Evolutionary conservation across 2,797 vertebrate species (phyloP).

Genomic region (Salmo trutta): DNA sequence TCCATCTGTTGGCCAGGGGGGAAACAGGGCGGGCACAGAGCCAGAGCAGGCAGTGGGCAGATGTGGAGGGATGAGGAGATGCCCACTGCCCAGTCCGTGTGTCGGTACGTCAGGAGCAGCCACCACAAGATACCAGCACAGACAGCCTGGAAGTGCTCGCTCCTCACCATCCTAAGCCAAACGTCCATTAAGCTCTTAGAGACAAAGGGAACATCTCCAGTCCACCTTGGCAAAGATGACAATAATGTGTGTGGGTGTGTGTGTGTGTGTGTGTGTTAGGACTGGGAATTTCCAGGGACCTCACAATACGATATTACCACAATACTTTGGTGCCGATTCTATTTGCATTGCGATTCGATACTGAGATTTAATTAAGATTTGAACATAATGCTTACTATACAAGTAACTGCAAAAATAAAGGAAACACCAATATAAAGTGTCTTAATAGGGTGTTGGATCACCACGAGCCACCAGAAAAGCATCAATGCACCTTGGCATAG

Average conservation of each 20-base stretch:
- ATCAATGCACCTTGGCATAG: too few relatives aligned
- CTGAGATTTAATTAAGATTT: too few relatives aligned
- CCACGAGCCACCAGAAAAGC: too few relatives aligned
- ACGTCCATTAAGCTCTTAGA: conserved; percentile 41
- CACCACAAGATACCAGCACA: conserved; percentile 51
- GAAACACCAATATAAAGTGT: too few relatives aligned
- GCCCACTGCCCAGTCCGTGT: conserved; percentile 35
- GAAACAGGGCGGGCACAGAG: neutral
- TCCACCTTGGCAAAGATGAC: neutral
- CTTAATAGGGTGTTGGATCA: too few relatives aligned
- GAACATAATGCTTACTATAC: too few relatives aligned
- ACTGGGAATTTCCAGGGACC: too few relatives aligned
- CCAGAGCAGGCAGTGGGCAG: conserved; percentile 27
- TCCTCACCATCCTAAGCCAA: conserved; percentile 46
- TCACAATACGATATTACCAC: too few relatives aligned
- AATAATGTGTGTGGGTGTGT: neutral
- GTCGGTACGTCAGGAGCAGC: conserved; percentile 41
- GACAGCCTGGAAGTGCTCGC: conserved; percentile 63
- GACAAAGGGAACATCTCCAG: conserved; percentile 28
- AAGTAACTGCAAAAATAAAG: too few relatives aligned
- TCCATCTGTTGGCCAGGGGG: neutral
- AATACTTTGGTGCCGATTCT: too few relatives aligned
- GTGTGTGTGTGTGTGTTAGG: neutral
- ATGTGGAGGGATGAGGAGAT: conserved; percentile 52
- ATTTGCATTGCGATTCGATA: too few relatives aligned